Evolutionary conservation across 2,113 vertebrate genomes (phyloP).

Genomic region (Pituophis catenifer): DNA sequence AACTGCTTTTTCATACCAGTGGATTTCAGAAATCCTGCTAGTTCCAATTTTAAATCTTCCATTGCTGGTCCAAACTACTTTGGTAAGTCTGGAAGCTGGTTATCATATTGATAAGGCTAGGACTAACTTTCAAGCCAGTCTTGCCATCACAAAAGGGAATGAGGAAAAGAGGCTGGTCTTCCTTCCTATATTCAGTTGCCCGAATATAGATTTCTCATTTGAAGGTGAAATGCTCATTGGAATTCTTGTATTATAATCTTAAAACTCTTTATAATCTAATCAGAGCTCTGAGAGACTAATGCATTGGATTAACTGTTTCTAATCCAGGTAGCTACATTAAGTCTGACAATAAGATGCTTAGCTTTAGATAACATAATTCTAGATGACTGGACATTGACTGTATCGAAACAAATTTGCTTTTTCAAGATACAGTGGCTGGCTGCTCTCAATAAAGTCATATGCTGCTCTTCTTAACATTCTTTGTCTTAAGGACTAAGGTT

Average conservation of each 20-base stretch:
- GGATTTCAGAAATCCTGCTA: constrained; percentile 43
- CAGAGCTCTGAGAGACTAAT: not conserved
- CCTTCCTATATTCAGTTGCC: not conserved
- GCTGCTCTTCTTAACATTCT: not conserved
- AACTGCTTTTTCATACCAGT: constrained; percentile 16
- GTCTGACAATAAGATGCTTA: not conserved
- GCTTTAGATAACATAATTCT: not conserved
- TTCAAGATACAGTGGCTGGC: not conserved
- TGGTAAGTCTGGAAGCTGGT: constrained; percentile 12
- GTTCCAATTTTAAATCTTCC: constrained; percentile 39
- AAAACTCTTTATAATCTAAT: not conserved
- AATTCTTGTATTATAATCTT: not conserved
- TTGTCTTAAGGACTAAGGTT: not conserved
- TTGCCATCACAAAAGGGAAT: not conserved
- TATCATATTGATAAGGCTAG: not conserved
- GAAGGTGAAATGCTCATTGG: not conserved
- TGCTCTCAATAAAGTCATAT: not conserved
- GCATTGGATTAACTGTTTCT: not conserved
- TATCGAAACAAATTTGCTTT: not conserved
- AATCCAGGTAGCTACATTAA: not conserved
- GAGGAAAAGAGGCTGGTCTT: not conserved
- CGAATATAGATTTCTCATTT: not conserved
- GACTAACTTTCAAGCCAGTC: not conserved
- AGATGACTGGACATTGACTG: not conserved
- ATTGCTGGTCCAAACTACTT: constrained; percentile 58